Percentiles rank a stretch among this genome's conserved stretches.
phyloP scores from a whole-genome alignment of 2,113 vertebrate species.

The Phyllopteryx taeniolatus region DNA sequence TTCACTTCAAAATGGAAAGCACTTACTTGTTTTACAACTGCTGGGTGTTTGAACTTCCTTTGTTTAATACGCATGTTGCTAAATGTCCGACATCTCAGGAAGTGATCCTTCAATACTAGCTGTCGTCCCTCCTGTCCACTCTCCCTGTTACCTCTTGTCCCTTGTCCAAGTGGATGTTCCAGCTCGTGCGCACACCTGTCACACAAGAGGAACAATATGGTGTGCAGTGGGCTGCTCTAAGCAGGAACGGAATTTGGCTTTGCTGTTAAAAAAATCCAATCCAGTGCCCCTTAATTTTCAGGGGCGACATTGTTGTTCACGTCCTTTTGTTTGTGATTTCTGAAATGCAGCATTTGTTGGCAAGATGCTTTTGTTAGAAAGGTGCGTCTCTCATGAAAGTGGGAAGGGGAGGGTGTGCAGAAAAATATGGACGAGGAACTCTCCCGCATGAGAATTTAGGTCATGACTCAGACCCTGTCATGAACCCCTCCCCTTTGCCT shows the following conservation, averaged over 20 bases:
- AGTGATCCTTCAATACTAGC: slow-evolving; percentile 31
- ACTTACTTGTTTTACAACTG: background rate
- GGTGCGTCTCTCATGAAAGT: background rate
- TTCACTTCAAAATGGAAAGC: slow-evolving; percentile 15
- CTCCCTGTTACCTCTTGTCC: slow-evolving; percentile 45
- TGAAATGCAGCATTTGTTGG: slow-evolving; percentile 1
- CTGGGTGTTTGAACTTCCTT: slow-evolving; percentile 8
- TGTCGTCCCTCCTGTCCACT: slow-evolving; percentile 32
- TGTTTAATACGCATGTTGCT: slow-evolving; percentile 21
- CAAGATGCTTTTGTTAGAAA: slow-evolving; percentile 1
- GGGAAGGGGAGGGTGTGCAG: background rate
- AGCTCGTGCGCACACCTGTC: slow-evolving; percentile 54
- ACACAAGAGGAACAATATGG: slow-evolving; percentile 35
- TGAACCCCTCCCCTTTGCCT: slow-evolving; percentile 41
- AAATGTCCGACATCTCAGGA: slow-evolving; percentile 47
- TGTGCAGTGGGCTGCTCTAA: slow-evolving; percentile 16
- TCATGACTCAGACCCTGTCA: slow-evolving; percentile 60
- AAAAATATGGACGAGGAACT: slow-evolving; percentile 24
- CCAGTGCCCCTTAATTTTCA: background rate
- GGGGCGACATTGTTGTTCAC: background rate
- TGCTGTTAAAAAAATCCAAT: background rate
- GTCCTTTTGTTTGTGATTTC: background rate
- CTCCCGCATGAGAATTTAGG: slow-evolving; percentile 64
- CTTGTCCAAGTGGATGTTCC: slow-evolving; percentile 47
- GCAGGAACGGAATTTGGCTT: slow-evolving; percentile 1